A percentile compares a stretch with the other conserved stretches of the same genome.
Conservation (phyloP, 2,113 vertebrate genomes). For the Carollia perspicillata region DNA sequence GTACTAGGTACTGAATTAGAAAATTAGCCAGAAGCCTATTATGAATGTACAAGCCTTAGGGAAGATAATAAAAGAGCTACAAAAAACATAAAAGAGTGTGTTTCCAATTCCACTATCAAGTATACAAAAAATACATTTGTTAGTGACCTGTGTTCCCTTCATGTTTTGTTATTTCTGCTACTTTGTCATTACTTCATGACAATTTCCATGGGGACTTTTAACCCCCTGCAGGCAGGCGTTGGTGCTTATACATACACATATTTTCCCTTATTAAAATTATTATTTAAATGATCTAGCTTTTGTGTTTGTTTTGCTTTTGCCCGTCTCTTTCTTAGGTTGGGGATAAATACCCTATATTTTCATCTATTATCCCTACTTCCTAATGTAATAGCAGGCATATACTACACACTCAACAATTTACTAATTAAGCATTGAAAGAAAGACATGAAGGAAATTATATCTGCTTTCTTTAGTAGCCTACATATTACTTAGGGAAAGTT, state of each 20-base stretch:
- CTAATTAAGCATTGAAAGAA: neutral
- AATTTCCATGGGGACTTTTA: neutral
- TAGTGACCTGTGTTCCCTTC: neutral
- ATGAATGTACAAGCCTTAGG: neutral
- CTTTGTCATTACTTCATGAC: neutral
- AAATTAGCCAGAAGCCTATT: neutral
- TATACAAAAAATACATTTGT: neutral
- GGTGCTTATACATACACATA: neutral
- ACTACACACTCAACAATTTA: neutral
- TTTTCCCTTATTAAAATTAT: neutral
- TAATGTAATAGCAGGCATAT: neutral
- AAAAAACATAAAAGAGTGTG: neutral
- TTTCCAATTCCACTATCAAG: neutral
- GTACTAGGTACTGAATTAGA: neutral
- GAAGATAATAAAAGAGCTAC: conserved; percentile 10
- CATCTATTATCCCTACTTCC: neutral
- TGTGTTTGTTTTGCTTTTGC: neutral
- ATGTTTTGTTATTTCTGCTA: neutral
- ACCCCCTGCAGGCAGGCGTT: neutral
- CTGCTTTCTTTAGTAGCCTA: neutral
- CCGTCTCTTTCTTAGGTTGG: neutral
- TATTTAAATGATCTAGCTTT: neutral
- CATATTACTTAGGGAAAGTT: neutral
- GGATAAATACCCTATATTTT: neutral
- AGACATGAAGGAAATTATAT: neutral